phyloP scores from a whole-genome alignment of 1,140 invertebrate species.

The Sinella curviseta region DNA sequence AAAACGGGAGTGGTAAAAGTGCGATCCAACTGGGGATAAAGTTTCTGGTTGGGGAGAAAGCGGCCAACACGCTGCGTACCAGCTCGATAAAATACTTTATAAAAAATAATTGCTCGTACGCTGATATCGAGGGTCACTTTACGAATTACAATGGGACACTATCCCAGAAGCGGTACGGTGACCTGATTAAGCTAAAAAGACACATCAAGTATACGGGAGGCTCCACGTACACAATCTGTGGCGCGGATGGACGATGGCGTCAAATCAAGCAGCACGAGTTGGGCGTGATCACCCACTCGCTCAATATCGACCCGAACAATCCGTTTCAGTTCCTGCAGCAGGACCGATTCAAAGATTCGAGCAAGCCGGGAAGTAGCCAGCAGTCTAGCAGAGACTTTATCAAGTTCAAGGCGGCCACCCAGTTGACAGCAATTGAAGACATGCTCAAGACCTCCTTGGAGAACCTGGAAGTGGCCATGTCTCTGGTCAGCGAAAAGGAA shows the following conservation, averaged over 20 bases:
- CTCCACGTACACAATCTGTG: neutral
- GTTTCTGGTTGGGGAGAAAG: neutral
- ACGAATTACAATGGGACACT: neutral
- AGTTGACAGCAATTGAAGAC: neutral
- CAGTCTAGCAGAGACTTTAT: neutral
- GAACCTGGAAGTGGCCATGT: neutral
- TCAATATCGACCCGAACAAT: neutral
- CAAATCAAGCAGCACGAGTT: neutral
- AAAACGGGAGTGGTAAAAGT: conserved; percentile 9
- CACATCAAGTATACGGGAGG: neutral
- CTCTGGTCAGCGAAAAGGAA: neutral
- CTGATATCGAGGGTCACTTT: neutral
- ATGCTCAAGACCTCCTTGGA: neutral
- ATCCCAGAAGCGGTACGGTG: neutral
- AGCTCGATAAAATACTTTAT: neutral
- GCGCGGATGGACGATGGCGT: neutral
- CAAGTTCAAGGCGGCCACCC: neutral
- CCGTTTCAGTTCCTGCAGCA: neutral
- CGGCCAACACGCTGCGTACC: neutral
- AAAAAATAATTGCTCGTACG: neutral
- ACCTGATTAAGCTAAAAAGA: neutral
- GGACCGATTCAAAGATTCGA: neutral
- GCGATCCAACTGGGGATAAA: neutral
- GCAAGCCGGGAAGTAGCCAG: neutral
- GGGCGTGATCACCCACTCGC: neutral